Base-by-base conservation (phyloP, 2,888 invertebrate genomes). In the Eristalinus sepulchralis region DNA sequence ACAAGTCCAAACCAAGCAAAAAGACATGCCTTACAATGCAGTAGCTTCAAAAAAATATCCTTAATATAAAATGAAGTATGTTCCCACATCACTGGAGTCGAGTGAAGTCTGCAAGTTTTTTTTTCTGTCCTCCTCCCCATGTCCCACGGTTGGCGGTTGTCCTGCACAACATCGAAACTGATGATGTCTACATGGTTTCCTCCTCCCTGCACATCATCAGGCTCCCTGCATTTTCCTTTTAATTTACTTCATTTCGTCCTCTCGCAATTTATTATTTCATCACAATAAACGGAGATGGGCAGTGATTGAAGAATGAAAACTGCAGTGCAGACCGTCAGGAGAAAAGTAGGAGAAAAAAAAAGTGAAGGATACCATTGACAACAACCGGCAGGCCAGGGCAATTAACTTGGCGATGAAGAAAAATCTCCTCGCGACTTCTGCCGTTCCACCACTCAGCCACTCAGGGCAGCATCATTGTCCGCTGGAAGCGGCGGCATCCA, bases 391-490 rank as follows among this genome's bases (percentile, higher is more conserved):
- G 78, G 34, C 60, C 20, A 70, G 70, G 83, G 78, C 86, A 86
- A 86, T 86, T 86, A 83, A 70, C 73, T 75, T 72, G 78, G 55
- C 27, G 57, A 75, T 70, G 76, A 73, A 70, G 39, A 57, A 57
- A 11, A 22, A 57, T 22, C 53, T 60, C 55, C 33, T 36, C 67
- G 62, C 57, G 57, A 71, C 47, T 80, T 78, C 64, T 20, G 63
- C 34, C 33, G 11, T 20, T 20, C 57, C 17, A 24, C 27, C 67
- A 60, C 57, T 62, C 47, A 70, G 34, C 33, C 64, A 67, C 27
- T 27, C 27, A 17, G 67, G 17, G 36, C 53, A 22, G 34, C 63
- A 62, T 75, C 70, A 9, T 24, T 24, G 27, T 47, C 55, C 71
- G 60, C 68, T 63, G 20, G 34, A 57, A 64, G 34, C 22, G 9